Evolutionary conservation across 2,888 invertebrate species (phyloP), one percentile per base, ranked within the genome.

Genomic region (Cephus spinipes): DNA sequence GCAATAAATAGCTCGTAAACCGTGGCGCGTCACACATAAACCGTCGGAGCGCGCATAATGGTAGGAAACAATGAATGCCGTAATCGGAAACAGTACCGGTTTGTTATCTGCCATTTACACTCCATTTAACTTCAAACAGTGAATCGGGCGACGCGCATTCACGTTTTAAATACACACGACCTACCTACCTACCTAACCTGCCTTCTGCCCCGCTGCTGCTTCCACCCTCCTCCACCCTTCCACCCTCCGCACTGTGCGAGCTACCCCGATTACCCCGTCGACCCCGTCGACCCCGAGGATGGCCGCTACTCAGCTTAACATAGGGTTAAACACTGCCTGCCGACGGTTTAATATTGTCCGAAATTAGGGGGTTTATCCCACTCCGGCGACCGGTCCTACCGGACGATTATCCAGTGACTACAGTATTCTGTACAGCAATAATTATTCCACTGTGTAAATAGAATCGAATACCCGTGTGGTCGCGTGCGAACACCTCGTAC

Each of bases 51-150:
- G 91, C 89, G 91, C 90, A 91, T 91, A 91, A 91, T 91, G 89
- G 91, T 90, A 89, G 91, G 91, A 91, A 91, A 91, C 91, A 91
- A 91, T 91, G 91, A 91, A 91, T 90, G 89, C 90, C 88, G 88
- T 90, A 91, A 91, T 91, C 91, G 91, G 91, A 91, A 91, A 91
- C 91, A 89, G 90, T 89, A 89, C 90, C 89, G 91, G 90, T 91
- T 91, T 90, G 91, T 91, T 91, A 91, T 91, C 91, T 91, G 91
- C 90, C 91, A 90, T 91, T 91, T 89, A 90, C 91, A 91, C 91
- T 89, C 91, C 91, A 91, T 91, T 91, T 91, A 91, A 91, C 91
- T 91, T 90, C 88, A 91, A 91, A 91, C 90, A 85, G 89, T 87
- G 89, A 91, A 91, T 90, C 91, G 87, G 88, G 85, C 88, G 87